Evolutionary conservation across 2,888 invertebrate species (phyloP), one percentile per base, ranked within the genome.

Genomic region (Polylopha cassiicola): DNA sequence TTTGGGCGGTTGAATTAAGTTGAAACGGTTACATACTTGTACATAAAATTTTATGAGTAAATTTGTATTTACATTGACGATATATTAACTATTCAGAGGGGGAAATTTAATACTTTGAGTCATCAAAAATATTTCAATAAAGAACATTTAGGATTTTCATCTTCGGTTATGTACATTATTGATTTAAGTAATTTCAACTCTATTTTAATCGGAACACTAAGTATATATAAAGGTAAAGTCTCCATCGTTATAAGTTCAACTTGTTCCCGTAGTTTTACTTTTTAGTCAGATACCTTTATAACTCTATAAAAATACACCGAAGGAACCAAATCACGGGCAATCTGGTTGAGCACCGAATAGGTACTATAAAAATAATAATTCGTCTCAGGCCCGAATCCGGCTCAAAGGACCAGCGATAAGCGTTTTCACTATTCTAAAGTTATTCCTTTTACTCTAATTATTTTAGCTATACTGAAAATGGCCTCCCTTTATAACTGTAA

Each of bases 311-410:
- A 41, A 41, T 36, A 36, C 21, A 36, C 67, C 71, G 70, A 73
- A 75, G 76, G 75, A 73, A 64, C 73, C 68, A 68, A 79, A 78
- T 80, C 77, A 73, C 72, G 55, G 65, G 68, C 77, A 72, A 80
- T 80, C 77, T 73, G 73, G 77, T 73, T 64, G 68, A 69, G 68
- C 62, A 73, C 68, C 65, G 63, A n/a, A n/a, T n/a, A n/a, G 65
- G 68, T 67, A 72, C 75, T 73, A 76, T 79, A 78, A 80, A 80
- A 80, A 79, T 79, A 78, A 79, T 80, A 77, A 80, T 77, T 77
- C 74, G 71, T 75, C 73, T 74, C 62, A 62, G 61, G 53, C 59
- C 46, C 29, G 51, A 32, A 17, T 37, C 34, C 14, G 22, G 46
- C 33, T 20, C 24, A 46, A 46, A 49, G 41, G 32, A 30, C 31